Conservation (phyloP, 2,113 vertebrate genomes). For the Pseudorectes ferrugineus region DNA sequence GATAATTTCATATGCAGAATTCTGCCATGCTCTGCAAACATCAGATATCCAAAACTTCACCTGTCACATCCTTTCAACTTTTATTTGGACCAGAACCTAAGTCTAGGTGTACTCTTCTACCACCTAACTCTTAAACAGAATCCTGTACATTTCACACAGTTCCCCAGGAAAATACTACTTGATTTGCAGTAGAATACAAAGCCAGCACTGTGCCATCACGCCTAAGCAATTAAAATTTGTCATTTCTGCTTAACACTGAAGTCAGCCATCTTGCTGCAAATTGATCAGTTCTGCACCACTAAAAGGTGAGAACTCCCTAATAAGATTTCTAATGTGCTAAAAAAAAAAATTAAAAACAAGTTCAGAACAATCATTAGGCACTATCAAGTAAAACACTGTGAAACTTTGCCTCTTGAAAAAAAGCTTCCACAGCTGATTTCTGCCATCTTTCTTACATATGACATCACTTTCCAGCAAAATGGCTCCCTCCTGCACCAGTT, state of each 20-base stretch:
- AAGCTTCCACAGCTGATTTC: neutral
- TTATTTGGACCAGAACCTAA: neutral
- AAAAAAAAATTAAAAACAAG: neutral
- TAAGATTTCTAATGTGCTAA: neutral
- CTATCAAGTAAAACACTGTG: neutral
- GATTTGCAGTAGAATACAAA: neutral
- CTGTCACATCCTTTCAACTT: neutral
- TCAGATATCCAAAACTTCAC: neutral
- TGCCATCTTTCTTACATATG: neutral
- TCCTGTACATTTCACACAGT: neutral
- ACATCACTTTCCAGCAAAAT: neutral
- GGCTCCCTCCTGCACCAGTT: neutral
- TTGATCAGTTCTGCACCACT: neutral
- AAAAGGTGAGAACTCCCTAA: neutral
- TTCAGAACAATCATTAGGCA: neutral
- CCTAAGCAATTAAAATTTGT: neutral
- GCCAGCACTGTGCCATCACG: neutral
- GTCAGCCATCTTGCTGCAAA: neutral
- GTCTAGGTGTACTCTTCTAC: neutral
- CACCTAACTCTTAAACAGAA: neutral
- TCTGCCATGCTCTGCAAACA: neutral
- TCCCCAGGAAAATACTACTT: neutral
- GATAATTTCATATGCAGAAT: neutral
- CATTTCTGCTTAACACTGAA: neutral
- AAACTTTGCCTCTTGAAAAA: neutral